Evolutionary conservation across 92 coral and sea anemone species (phyloP), one percentile per base, ranked within the genome.

Genomic region (Paramuricea clavata): DNA sequence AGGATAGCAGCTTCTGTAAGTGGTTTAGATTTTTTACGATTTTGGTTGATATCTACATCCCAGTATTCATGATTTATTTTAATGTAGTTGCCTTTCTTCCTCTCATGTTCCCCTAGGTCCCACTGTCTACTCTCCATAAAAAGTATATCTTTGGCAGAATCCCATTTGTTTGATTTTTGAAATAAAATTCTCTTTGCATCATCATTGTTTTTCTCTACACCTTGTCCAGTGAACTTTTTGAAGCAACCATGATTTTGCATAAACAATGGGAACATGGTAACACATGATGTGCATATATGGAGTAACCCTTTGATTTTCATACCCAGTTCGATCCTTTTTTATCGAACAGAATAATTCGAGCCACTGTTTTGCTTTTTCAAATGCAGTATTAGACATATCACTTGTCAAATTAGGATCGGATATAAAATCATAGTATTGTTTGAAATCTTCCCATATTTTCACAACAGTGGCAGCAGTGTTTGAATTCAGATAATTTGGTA

Each of bases 131-230:
- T 33, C 70, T 87, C 94, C 23, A 81, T 47, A 2, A 25, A 78
- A 17, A 91, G 80, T 22, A 91, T 82, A 68, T 91, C 94, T 25
- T 49, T 74, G 0, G 85, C 89, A 11, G 91, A 85, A 78, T 91
- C 91, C 94, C 94, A 91, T 65, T 83, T 86, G 39, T 78, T 86
- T 19, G 72, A 86, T n/a, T 86, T 86, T 49, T 86, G 86, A 16
- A 64, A 86, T 0, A 86, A 86, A 12, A 86, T 67, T 61, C 22
- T 57, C 33, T 85, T 85, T 6, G 83, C 83, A 59, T 85, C 88
- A 56, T 84, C 89, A 85, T 74, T 85, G 32, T 85, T 85, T 60
- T 85, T 85, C 57, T 85, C 89, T 32, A 85, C 89, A 33, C 89
- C 83, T 28, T 85, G 88, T 13, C 88, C 75, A 19, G 88, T 85